Conservation (phyloP, 2,888 invertebrate genomes). For the Drosophila mayaguana region DNA sequence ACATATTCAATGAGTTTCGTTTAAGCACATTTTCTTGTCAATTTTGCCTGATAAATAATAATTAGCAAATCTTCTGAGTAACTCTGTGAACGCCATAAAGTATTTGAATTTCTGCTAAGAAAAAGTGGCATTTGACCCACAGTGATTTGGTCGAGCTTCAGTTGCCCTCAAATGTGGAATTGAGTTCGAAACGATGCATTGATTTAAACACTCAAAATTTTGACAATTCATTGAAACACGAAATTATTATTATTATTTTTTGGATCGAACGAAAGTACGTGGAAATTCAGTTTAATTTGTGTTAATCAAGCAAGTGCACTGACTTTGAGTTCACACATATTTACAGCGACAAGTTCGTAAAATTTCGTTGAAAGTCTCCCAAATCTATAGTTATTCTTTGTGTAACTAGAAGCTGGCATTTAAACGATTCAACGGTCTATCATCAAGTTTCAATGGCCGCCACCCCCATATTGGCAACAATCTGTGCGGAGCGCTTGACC, state of each 20-base stretch:
- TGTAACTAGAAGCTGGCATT: constrained; percentile 2
- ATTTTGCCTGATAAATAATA: too few relatives aligned
- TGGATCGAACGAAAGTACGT: neutral
- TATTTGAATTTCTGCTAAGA: too few relatives aligned
- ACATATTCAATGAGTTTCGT: too few relatives aligned
- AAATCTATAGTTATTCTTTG: constrained; percentile 37
- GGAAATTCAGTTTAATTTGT: neutral
- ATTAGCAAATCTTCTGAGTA: too few relatives aligned
- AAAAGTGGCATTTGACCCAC: too few relatives aligned
- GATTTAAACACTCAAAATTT: constrained; percentile 1
- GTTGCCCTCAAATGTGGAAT: neutral
- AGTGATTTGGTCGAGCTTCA: too few relatives aligned
- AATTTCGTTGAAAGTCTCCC: constrained; percentile 22
- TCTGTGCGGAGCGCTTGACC: constrained; percentile 68
- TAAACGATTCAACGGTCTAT: neutral
- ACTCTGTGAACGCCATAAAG: too few relatives aligned
- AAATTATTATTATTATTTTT: neutral
- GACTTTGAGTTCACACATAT: constrained; percentile 11
- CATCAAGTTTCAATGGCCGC: constrained; percentile 51
- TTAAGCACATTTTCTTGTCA: too few relatives aligned
- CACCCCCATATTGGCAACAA: constrained; percentile 65
- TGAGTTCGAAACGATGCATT: neutral
- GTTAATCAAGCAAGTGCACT: neutral
- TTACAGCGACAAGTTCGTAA: constrained; percentile 5
- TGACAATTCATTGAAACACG: neutral